phyloP scores from a whole-genome alignment of 2,888 invertebrate species.

The Cheilosia impressa region DNA sequence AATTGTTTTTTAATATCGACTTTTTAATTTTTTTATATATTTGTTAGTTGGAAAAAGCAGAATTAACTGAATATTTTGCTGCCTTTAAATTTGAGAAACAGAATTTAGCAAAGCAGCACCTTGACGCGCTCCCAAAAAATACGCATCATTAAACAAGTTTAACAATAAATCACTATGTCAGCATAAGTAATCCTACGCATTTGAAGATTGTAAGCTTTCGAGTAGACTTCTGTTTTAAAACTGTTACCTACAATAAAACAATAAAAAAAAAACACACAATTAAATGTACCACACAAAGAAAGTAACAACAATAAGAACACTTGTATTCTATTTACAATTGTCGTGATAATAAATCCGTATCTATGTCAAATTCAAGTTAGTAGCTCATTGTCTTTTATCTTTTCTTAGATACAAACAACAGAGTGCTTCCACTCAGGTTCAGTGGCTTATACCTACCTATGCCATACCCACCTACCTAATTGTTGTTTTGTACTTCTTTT shows the following conservation, averaged over 20 bases:
- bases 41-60: too few relatives aligned
- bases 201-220: too few relatives aligned
- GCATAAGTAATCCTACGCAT: too few relatives aligned
- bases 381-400: slow-evolving; percentile 28
- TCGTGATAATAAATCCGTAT: slow-evolving; percentile 17
- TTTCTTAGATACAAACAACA: slow-evolving; percentile 7
- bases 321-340: slow-evolving; percentile 12
- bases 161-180: too few relatives aligned
- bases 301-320: background rate
- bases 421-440: slow-evolving; percentile 13
- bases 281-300: background rate
- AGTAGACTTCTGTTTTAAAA: background rate
- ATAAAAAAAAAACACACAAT: background rate
- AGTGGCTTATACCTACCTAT: slow-evolving; percentile 1
- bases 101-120: too few relatives aligned
- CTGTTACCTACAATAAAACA: background rate
- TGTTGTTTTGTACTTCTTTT: slow-evolving; percentile 7
- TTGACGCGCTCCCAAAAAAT: too few relatives aligned
- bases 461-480: background rate
- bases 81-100: too few relatives aligned
- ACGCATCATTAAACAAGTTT: too few relatives aligned
- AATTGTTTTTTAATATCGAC: too few relatives aligned
- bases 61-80: too few relatives aligned
- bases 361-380: slow-evolving; percentile 19
- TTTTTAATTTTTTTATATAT: too few relatives aligned